These are phyloP conservation scores for Anthrax anthrax DNA, from an alignment of 2,888 invertebrate genomes.

Conservation along the genomic window DNA sequence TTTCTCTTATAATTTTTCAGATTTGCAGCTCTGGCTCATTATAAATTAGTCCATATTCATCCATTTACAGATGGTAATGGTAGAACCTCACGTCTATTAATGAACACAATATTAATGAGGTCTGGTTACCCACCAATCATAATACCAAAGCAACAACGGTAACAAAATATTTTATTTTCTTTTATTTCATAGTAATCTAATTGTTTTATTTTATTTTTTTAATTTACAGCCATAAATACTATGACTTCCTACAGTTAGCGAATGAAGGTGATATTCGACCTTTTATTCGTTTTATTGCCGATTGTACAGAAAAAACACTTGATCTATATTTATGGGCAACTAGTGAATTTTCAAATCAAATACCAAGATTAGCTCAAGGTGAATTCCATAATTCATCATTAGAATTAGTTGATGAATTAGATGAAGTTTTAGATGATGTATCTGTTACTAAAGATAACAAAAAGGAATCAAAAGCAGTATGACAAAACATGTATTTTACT, in stretches of 20 bases:
- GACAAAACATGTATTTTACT: not conserved
- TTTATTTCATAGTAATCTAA: not conserved
- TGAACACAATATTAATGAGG: constrained; percentile 92
- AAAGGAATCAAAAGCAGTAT: not conserved
- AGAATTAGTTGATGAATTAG: constrained; percentile 4
- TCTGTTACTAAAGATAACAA: not conserved
- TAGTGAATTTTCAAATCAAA: constrained; percentile 52
- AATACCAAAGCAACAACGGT: constrained; percentile 70
- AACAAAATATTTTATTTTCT: not conserved
- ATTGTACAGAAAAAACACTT: constrained; percentile 76
- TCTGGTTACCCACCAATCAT: constrained; percentile 94
- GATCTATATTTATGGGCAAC: constrained; percentile 79
- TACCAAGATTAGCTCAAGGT: constrained; percentile 45
- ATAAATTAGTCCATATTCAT: constrained; percentile 92
- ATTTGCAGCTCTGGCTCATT: constrained; percentile 90
- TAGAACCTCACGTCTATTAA: constrained; percentile 82
- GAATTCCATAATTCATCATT: constrained; percentile 10
- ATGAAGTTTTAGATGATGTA: constrained; percentile 4
- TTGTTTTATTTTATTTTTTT: constrained; percentile 2
- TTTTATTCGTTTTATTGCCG: constrained; percentile 90
- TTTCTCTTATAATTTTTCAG: constrained; percentile 33
- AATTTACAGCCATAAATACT: constrained; percentile 54
- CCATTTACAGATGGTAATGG: constrained; percentile 97
- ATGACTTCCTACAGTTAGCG: constrained; percentile 76
- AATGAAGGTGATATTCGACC: constrained; percentile 92